Conservation (phyloP, 2,888 invertebrate genomes). For the Lasioglossum leucozonium region DNA sequence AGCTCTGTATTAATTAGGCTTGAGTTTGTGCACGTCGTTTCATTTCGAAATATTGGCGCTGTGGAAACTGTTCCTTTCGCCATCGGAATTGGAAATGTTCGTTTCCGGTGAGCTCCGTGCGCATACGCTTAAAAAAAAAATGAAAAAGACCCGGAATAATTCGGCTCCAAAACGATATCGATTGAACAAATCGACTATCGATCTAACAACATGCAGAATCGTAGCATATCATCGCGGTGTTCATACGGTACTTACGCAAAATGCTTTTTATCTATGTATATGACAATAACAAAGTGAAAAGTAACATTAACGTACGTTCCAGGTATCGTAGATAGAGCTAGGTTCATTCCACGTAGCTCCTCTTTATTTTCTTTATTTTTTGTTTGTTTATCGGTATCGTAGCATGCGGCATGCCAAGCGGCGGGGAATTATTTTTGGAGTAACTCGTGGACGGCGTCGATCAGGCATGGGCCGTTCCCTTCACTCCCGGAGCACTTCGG, state of each 20-base stretch:
- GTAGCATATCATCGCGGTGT: neutral
- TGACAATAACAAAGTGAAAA: conserved; percentile 10
- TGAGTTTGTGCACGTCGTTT: conserved; percentile 20
- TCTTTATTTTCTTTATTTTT: conserved; percentile 13
- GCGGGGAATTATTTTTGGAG: conserved; percentile 20
- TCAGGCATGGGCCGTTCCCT: neutral
- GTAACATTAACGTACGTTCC: conserved; percentile 22
- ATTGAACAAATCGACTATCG: neutral
- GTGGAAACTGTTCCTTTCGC: conserved; percentile 6
- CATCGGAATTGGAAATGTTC: conserved; percentile 24
- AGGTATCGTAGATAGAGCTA: neutral
- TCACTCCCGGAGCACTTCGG: neutral
- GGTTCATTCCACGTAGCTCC: neutral
- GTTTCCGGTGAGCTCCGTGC: conserved; percentile 28
- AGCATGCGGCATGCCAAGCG: conserved; percentile 64
- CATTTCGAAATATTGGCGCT: conserved; percentile 1
- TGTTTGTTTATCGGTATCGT: conserved; percentile 15
- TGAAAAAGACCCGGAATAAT: conserved; percentile 3
- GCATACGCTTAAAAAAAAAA: conserved; percentile 18
- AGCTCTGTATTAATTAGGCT: conserved; percentile 30
- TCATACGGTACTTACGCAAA: conserved; percentile 20
- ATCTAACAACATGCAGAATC: neutral
- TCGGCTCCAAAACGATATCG: conserved; percentile 20
- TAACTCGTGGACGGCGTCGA: conserved; percentile 13
- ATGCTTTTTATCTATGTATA: conserved; percentile 25